Percentiles rank a stretch among this genome's conserved stretches.
These are phyloP conservation scores for Bufotes viridis DNA, from an alignment of 2,797 vertebrate genomes.

Conservation along the genomic window DNA sequence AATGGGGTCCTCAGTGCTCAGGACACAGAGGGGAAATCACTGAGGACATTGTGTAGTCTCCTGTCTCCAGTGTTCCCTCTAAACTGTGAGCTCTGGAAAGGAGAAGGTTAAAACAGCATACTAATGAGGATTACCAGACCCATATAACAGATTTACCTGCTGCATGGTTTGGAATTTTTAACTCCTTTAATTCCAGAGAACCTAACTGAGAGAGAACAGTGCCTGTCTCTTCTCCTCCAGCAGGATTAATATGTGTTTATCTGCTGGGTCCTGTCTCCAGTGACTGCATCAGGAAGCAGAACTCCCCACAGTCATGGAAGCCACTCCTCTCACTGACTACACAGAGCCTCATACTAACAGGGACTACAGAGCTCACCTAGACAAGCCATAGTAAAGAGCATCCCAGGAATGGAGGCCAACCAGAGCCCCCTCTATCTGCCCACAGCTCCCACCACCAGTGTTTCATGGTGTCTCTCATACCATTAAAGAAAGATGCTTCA, in stretches of 20 bases:
- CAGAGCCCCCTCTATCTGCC: not conserved
- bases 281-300: slow-evolving; percentile 6
- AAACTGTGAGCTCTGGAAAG: too few species aligned
- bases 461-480: too few species aligned
- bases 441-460: not conserved
- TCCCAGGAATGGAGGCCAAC: not conserved
- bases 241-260: slow-evolving; percentile 28
- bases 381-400: not conserved
- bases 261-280: not conserved
- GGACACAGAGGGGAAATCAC: not conserved
- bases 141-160: too few species aligned
- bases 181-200: too few species aligned
- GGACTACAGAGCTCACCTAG: not conserved
- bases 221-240: not conserved
- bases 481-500: not conserved
- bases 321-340: slow-evolving; percentile 31
- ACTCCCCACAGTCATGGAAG: not conserved
- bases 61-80: slow-evolving; percentile 1
- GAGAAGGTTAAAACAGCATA: too few species aligned
- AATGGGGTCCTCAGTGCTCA: not conserved
- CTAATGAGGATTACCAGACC: too few species aligned
- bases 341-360: not conserved
- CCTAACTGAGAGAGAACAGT: too few species aligned
- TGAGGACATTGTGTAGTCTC: slow-evolving; percentile 3
- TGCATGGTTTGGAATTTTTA: too few species aligned